phyloP scores from a whole-genome alignment of 2,888 invertebrate genomes.

The Drosophila borealis region DNA sequence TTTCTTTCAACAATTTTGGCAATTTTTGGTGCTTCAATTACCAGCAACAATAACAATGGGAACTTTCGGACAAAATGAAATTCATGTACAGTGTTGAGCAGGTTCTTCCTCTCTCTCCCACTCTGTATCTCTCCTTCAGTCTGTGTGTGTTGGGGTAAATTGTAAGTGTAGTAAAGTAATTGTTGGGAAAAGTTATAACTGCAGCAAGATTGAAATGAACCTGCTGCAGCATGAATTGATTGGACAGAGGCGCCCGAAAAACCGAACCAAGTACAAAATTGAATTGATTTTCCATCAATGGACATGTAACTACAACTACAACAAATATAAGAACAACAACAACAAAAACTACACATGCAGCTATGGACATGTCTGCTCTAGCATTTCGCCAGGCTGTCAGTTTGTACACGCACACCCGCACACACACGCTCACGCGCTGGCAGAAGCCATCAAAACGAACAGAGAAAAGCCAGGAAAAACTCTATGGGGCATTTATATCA shows the following conservation, averaged over 20 bases:
- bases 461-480: constrained; percentile 30
- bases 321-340: constrained; percentile 12
- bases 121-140: background rate
- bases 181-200: constrained; percentile 53
- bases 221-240: constrained; percentile 54
- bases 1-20: constrained; percentile 23
- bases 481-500: constrained; percentile 49
- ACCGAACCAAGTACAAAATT: constrained; percentile 41
- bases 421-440: background rate
- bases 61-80: constrained; percentile 1
- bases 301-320: constrained; percentile 45
- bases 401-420: constrained; percentile 9
- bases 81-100: constrained; percentile 4
- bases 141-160: constrained; percentile 5
- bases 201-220: constrained; percentile 42
- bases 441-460: constrained; percentile 42
- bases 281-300: constrained; percentile 69
- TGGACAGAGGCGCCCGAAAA: constrained; percentile 24
- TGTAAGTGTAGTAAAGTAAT: constrained; percentile 43
- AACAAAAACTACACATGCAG: constrained; percentile 15
- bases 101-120: background rate
- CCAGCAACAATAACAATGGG: constrained; percentile 18
- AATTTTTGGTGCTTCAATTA: constrained; percentile 19
- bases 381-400: constrained; percentile 32
- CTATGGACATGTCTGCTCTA: constrained; percentile 30